Evolutionary conservation across 2,113 vertebrate genomes (phyloP), one percentile per base, ranked within the genome.

Genomic region (Calyptomena viridis): DNA sequence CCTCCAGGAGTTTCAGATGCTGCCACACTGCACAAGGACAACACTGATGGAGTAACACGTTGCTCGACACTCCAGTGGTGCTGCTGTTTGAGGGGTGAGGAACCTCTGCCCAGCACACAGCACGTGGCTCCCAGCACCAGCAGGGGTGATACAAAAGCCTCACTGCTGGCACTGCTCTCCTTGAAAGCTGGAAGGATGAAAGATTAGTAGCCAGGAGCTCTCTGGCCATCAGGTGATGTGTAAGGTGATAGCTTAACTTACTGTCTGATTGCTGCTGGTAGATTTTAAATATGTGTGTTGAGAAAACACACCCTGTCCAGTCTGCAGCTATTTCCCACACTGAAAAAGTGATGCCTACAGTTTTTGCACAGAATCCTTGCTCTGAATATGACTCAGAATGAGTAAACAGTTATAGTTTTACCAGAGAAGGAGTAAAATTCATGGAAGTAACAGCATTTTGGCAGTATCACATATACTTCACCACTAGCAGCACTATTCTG

Each of bases 51-150:
- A 86, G 85, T 40, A 50, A 30, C 8, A 0, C 1, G 2, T 20
- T 4, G 1, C 66, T 17, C 1, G 3, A 3, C 12, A 1, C 13
- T 21, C 66, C 13, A 5, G 1, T 13, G 47, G 37, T 7, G 79
- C 44, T 49, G 88, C 58, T 56, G 66, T 10, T 16, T 8, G 21
- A 25, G 60, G 77, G 84, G 10, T 11, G 44, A 69, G 82, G 75
- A n/a, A 46, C 53, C 71, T 52, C 69, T 11, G 74, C 81, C 31
- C 17, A 55, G 47, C 46, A 9, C 6, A 0, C 1, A 11, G 46
- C 35, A 9, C 13, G 8, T 0, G 8, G 31, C 2, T 49, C 44
- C 76, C 2, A 12, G 52, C 66, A 78, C 73, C 79, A 59, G 74
- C 76, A 42, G 40, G 15, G 16, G 21, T 1, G 1, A 8, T 0